Evolutionary conservation across 2,888 invertebrate species (phyloP).

Genomic region (Tortricodes alternella): DNA sequence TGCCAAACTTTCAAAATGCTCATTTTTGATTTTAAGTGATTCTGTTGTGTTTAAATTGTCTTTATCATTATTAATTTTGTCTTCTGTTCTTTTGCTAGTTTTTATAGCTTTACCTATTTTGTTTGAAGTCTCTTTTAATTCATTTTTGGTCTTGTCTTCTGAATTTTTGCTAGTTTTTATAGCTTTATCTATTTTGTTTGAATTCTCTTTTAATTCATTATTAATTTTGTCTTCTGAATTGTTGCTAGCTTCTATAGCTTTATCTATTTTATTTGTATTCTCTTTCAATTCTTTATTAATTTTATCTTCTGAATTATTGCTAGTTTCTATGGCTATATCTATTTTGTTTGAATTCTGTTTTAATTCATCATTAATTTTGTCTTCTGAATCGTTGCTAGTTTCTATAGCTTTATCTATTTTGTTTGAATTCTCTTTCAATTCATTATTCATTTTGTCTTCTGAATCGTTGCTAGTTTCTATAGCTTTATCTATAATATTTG

Average conservation of each 20-base stretch:
- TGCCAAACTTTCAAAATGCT: not conserved
- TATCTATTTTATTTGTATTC: no score
- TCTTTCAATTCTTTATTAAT: not conserved
- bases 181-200: no score
- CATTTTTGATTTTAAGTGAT: not conserved
- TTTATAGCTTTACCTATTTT: constrained; percentile 40
- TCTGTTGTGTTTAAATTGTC: not conserved
- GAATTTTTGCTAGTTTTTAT: not conserved
- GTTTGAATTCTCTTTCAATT: no score
- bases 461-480: not conserved
- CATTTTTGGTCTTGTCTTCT: not conserved
- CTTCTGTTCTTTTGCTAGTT: not conserved
- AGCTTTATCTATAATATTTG: not conserved
- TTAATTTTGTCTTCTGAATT: no score
- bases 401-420: no score
- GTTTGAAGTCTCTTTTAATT: not conserved
- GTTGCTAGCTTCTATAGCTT: no score
- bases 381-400: no score
- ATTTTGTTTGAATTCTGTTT: no score
- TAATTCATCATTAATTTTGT: no score
- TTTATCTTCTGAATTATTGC: not conserved
- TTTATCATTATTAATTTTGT: not conserved
- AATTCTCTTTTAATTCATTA: no score
- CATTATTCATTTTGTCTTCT: not conserved
- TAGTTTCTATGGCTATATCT: no score